Evolutionary conservation across 2,113 vertebrate species (phyloP), one percentile per base, ranked within the genome.

Genomic region (Aplodontia rufa): DNA sequence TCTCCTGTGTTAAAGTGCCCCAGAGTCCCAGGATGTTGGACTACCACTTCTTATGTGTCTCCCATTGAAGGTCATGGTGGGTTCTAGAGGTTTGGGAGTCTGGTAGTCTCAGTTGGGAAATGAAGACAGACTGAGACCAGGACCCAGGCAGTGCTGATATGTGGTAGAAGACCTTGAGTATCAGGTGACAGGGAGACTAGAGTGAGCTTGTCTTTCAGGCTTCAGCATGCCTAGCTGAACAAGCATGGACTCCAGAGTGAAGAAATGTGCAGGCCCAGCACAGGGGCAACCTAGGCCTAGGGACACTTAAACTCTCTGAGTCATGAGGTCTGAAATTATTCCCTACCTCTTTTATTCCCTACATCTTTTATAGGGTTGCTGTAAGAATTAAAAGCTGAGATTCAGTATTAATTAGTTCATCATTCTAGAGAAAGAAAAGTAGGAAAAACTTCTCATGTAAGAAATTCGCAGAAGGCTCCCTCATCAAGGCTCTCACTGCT

Each of bases 71-170:
- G 8, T 68, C 62, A 49, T 1, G 12, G 16, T 55, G 1, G 62
- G 22, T 84, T 84, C 37, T 49, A 55, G 79, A 94, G 88, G 84
- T 91, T 79, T 75, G 30, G 60, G 68, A 92, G 13, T 81, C 49
- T 60, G 26, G 3, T 72, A 19, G 40, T 37, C 35, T 93, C n/a
- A 62, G 40, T 4, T 20, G 74, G 19, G 42, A 74, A 28, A 55
- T 13, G 55, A 37, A 72, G 62, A 9, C 66, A 4, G 22, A 19
- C 9, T 32, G 55, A 92, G 84, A 32, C 19, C 37, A 47, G 60
- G 62, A 66, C 17, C 37, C 8, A 22, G n/a, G 58, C 8, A 90
- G 51, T 69, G 17, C 22, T 58, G 45, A 76, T 40, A 12, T 11
- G 40, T 64, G 64, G 47, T 45, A 19, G 42, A 55, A 28, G 28